Evolutionary conservation across 2,113 vertebrate species (phyloP).

Genomic region (Hepsetus odoe): DNA sequence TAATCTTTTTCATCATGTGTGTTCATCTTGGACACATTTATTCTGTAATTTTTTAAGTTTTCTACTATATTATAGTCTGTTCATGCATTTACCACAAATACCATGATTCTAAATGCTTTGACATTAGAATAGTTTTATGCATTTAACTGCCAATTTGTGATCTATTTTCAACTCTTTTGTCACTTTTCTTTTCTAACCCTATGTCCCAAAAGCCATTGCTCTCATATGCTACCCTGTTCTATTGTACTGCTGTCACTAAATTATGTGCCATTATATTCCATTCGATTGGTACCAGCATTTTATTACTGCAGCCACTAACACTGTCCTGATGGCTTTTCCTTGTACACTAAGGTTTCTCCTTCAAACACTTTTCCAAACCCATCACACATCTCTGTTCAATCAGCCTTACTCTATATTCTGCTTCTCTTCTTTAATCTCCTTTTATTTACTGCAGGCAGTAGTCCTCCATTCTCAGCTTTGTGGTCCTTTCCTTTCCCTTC

Average conservation of each 20-base stretch:
- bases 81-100: no score
- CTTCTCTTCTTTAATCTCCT: slow-evolving; percentile 5
- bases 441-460: slow-evolving; percentile 13
- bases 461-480: slow-evolving; percentile 30
- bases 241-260: not conserved
- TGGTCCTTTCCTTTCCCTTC: slow-evolving; percentile 14
- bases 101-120: no score
- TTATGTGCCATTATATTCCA: slow-evolving; percentile 20
- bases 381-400: slow-evolving; percentile 22
- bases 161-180: not conserved
- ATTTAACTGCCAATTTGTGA: not conserved
- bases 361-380: slow-evolving; percentile 5
- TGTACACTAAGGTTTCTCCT: slow-evolving; percentile 11
- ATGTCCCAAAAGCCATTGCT: not conserved
- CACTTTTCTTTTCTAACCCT: not conserved
- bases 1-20: no score
- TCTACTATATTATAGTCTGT: no score
- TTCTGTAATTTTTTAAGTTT: no score
- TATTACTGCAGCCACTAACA: slow-evolving; percentile 10
- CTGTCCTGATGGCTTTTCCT: slow-evolving; percentile 2
- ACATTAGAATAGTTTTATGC: not conserved
- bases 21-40: no score
- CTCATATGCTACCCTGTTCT: slow-evolving; percentile 20
- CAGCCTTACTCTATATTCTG: slow-evolving; percentile 9
- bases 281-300: not conserved